Percentiles rank a stretch among this genome's conserved stretches.
Evolutionary conservation across 64 coral and sea anemone genomes (phyloP).

Genomic region (Stichodactyla mertensii): DNA sequence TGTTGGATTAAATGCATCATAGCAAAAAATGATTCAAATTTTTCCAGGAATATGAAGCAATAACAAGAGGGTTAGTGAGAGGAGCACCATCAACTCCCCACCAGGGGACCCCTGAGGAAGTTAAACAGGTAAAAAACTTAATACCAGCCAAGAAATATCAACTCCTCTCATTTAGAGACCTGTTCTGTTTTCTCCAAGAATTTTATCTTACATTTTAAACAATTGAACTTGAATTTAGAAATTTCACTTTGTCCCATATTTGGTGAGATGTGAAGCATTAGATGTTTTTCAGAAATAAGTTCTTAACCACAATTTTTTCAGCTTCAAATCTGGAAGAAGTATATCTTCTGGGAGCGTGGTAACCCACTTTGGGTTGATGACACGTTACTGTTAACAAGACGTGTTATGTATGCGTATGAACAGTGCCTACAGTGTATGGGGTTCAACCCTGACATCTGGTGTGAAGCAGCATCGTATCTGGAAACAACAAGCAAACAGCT

Average conservation of each 20-base stretch:
- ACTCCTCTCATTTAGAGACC: too few relatives aligned
- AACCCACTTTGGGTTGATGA: constrained; percentile 91
- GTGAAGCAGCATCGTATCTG: constrained; percentile 83
- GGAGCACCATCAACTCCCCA: constrained; percentile 86
- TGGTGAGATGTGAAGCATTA: neutral
- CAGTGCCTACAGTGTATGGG: constrained; percentile 82
- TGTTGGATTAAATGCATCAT: too few relatives aligned
- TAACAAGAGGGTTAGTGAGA: constrained; percentile 66
- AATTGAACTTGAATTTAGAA: too few relatives aligned
- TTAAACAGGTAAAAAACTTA: constrained; percentile 50
- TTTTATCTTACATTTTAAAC: too few relatives aligned
- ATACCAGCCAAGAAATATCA: neutral
- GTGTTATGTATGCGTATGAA: constrained; percentile 97
- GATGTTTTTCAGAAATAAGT: neutral
- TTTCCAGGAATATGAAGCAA: constrained; percentile 91
- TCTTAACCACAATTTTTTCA: neutral
- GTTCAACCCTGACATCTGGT: constrained; percentile 94
- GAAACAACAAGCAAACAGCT: constrained; percentile 75
- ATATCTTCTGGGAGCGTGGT: constrained; percentile 85
- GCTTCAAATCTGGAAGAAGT: constrained; percentile 98
- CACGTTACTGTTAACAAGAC: constrained; percentile 70
- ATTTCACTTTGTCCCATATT: too few relatives aligned
- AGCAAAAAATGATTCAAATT: too few relatives aligned
- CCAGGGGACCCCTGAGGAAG: constrained; percentile 77
- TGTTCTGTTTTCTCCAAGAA: too few relatives aligned